These are phyloP conservation scores for Halictus ligatus DNA, from an alignment of 2,888 invertebrate genomes.

Conservation along the genomic window DNA sequence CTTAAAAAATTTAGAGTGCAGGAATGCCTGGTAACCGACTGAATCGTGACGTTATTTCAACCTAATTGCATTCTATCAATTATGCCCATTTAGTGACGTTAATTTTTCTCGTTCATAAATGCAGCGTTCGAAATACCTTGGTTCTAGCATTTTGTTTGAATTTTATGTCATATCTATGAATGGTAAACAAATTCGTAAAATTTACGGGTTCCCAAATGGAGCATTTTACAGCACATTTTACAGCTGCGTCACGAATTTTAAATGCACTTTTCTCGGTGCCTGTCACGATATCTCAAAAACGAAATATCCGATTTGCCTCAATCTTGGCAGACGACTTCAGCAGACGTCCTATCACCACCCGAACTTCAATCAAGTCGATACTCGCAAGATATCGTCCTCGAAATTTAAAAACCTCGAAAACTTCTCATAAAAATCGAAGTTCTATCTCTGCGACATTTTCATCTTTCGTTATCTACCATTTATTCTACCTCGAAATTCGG, in stretches of 20 bases:
- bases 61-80: no score
- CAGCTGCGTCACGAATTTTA: not conserved
- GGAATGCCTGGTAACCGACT: no score
- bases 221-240: not conserved
- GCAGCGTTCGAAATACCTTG: no score
- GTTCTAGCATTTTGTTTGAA: not conserved
- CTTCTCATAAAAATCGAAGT: not conserved
- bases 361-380: not conserved
- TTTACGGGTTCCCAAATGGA: not conserved
- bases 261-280: not conserved
- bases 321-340: not conserved
- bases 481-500: not conserved
- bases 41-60: no score
- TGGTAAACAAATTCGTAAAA: not conserved
- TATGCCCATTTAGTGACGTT: no score
- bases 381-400: not conserved
- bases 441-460: not conserved
- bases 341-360: not conserved
- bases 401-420: not conserved
- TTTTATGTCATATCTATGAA: not conserved
- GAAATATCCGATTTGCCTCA: constrained; percentile 2
- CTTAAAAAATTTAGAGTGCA: no score
- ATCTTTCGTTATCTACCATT: not conserved
- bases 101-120: no score
- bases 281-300: not conserved